Evolutionary conservation across 2,113 vertebrate genomes (phyloP), one percentile per base, ranked within the genome.

Genomic region (Serilophus lunatus): DNA sequence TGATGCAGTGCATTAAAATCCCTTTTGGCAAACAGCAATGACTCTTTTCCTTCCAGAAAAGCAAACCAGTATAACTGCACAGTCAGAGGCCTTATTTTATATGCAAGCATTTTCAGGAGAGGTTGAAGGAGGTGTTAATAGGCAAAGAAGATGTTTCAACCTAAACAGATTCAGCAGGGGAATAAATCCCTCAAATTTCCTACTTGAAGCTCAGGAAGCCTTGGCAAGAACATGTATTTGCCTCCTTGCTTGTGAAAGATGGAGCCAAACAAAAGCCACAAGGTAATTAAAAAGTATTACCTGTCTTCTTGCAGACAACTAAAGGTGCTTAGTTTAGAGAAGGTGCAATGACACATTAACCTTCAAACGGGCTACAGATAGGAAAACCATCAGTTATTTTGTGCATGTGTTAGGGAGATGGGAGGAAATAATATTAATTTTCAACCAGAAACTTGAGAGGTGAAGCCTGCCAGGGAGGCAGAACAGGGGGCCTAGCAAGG

Each of bases 391-490:
- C 10, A 11, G 7, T 33, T 50, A 11, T 44, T 77, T 35, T 26
- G 13, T 64, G 6, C 13, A 10, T 13, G 3, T n/a, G 7, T 25
- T 69, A 49, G 20, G 12, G 16, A 72, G n/a, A 29, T 35, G 8
- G 5, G 17, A 76, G 18, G 18, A 66, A 92, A 54, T 22, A 22
- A 24, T 36, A 49, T 63, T 54, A 1, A 15, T 78, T 63, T 90
- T 72, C 9, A 61, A 60, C 6, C 8, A 60, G 69, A 82, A 45
- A 5, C 6, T 7, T 4, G 1, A 72, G 56, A 60, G 16, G 19
- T 35, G 7, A 93, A 59, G 28, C 23, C 51, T 3, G 1, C 3
- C 24, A 2, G 3, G 14, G 14, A 68, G 13, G 16, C 1, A 2
- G 20, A 88, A 35, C 8, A 36, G 7, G 4, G 9, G 12, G 42